Base-by-base conservation (phyloP, 2,113 vertebrate species). In the Scophthalmus maximus region DNA sequence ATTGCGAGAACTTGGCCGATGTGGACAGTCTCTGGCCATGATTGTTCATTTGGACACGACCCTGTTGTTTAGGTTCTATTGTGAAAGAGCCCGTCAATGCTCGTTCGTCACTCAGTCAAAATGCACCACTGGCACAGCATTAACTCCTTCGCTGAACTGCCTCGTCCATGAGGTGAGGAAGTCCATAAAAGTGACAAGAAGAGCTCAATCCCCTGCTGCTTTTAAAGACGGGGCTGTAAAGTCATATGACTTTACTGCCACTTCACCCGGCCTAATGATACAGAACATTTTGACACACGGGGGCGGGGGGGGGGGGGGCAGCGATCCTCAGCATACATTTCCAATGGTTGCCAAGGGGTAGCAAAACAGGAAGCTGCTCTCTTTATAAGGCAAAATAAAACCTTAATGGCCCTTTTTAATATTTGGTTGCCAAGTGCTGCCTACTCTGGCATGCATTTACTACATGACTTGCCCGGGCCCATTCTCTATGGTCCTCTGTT, bases 221-320 rank as follows among this genome's bases (percentile, higher is more conserved):
- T 91, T 87, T 86, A 86, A 82, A 82, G 82, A 84, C 84, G 20
- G n/a, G 52, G 73, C 73, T 64, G 76, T 91, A 91, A 91, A 92
- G 64, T 36, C 32, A 25, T 66, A 90, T 78, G 67, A 71, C 58
- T 90, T 92, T 79, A 87, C 58, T 44, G 73, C 66, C 69, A 64
- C 83, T 88, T 79, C 70, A 49, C 61, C 76, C 66, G 55, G 76
- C 77, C 68, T 83, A 84, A 85, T 83, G 66, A 83, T 84, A 73
- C 50, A 74, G 58, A 56, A 72, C 74, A 52, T 68, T 67, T 78
- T 52, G 61, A 65, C 80, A 68, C 76, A 73, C 23, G 38, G 12
- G 68, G 51, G 20, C 46, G 22, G 22, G 32, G 17, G 71, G 56
- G 25, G 42, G 23, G 20, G 55, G 22, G 26, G 42, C 51, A 64